Evolutionary conservation across 2,888 invertebrate species (phyloP).

Genomic region (Crematogaster levior): DNA sequence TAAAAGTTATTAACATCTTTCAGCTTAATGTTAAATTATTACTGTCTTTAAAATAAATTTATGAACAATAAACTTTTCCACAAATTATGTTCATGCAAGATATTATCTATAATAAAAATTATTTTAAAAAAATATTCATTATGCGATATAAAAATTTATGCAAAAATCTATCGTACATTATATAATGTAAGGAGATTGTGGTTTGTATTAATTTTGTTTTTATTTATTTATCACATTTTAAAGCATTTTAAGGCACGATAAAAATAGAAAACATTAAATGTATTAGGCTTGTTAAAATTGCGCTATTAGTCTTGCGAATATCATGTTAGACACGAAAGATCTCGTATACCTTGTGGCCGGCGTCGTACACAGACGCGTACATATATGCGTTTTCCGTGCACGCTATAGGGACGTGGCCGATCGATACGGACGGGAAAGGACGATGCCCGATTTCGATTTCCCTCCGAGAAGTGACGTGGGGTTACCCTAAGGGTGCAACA

Average conservation of each 20-base stretch:
- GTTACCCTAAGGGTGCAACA: conserved; percentile 43
- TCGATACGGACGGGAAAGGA: conserved; percentile 47
- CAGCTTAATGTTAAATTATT: not conserved
- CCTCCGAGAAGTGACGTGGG: conserved; percentile 39
- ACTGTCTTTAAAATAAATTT: not conserved
- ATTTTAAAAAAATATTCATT: not conserved
- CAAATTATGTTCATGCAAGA: not conserved
- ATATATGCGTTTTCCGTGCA: conserved; percentile 32
- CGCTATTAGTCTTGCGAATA: conserved; percentile 10
- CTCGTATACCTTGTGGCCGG: not conserved
- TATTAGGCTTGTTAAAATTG: not conserved
- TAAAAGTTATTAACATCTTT: not conserved
- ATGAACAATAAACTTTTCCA: not conserved
- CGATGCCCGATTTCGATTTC: conserved; percentile 53
- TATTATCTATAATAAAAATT: not conserved
- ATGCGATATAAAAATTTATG: not conserved
- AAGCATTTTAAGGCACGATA: no score
- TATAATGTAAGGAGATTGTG: not conserved
- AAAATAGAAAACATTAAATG: not conserved
- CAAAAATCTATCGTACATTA: not conserved
- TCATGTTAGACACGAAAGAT: not conserved
- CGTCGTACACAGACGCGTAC: not conserved
- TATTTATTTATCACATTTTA: not conserved
- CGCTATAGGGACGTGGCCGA: conserved; percentile 30
- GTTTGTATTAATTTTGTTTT: not conserved